These are phyloP conservation scores for Agelas oroides DNA, from an alignment of 37 sponge, comb jelly and placozoan genomes.

Conservation along the genomic window DNA sequence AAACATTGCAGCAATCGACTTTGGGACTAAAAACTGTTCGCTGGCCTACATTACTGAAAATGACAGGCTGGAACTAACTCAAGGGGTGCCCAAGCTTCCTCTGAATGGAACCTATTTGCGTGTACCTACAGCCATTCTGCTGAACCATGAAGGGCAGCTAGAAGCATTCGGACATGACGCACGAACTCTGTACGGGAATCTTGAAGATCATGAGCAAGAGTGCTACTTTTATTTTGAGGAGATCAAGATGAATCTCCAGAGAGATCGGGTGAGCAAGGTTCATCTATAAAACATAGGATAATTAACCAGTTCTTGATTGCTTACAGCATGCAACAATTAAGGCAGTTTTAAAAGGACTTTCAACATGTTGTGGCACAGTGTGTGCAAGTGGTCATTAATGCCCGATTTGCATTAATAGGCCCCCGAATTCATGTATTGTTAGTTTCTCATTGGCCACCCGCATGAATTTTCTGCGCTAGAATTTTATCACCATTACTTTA, in stretches of 20 bases:
- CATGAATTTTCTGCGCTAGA: no score
- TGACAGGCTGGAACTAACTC: conserved; percentile 13
- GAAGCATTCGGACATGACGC: conserved; percentile 47
- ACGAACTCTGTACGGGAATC: conserved; percentile 5
- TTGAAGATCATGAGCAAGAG: background rate
- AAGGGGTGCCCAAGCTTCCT: conserved; percentile 36
- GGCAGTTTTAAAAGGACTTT: background rate
- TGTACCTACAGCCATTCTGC: conserved; percentile 52
- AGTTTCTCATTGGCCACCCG: no score
- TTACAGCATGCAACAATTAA: background rate
- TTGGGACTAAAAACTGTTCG: conserved; percentile 54
- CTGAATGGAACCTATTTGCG: conserved; percentile 29
- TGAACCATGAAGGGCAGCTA: conserved; percentile 20
- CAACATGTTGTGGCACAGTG: background rate
- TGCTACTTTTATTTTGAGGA: conserved; percentile 48
- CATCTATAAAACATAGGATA: background rate
- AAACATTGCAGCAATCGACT: conserved; percentile 64
- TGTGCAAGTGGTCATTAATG: no score
- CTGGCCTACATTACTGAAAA: conserved; percentile 42
- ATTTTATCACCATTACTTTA: no score
- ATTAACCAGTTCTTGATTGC: no score
- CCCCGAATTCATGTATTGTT: no score
- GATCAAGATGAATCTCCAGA: conserved; percentile 55
- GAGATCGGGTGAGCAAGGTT: conserved; percentile 31
- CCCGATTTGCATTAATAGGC: no score